Conservation (phyloP, 2,797 vertebrate genomes). For the Morelia viridis region DNA sequence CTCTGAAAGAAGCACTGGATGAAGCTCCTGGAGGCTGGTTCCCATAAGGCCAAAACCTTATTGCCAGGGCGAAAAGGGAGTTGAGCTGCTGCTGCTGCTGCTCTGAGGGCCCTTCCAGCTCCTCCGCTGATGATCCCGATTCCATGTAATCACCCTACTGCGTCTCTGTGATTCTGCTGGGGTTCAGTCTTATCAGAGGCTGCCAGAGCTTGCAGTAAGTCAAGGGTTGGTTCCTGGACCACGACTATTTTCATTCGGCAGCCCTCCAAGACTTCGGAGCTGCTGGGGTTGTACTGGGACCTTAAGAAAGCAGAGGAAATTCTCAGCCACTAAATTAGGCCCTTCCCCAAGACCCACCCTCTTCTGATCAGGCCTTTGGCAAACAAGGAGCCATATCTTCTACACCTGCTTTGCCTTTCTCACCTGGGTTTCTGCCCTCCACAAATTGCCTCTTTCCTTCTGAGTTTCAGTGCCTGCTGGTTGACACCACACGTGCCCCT, state of each 20-base stretch:
- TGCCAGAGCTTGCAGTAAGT: neutral
- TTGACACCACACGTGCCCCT: too few species aligned
- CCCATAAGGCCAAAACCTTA: neutral
- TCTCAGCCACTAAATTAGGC: neutral
- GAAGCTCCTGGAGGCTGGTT: neutral
- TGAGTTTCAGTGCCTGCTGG: too few species aligned
- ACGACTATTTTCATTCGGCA: neutral
- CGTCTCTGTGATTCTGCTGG: neutral
- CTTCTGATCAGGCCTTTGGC: neutral
- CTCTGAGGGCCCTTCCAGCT: neutral
- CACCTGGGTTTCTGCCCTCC: too few species aligned
- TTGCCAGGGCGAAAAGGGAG: neutral
- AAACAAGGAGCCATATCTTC: too few species aligned
- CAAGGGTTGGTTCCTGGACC: neutral
- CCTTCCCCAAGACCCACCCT: neutral
- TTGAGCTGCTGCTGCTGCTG: neutral
- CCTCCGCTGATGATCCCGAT: too few species aligned
- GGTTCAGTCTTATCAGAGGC: too few species aligned
- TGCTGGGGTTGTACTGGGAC: neutral
- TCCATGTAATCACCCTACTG: too few species aligned
- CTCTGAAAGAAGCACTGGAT: neutral
- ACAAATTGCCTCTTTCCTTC: too few species aligned
- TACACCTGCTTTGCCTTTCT: too few species aligned
- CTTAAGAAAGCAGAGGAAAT: neutral
- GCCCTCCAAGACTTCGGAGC: neutral